These are phyloP conservation scores for Larimichthys crocea DNA, from an alignment of 2,113 vertebrate genomes.

Conservation along the genomic window DNA sequence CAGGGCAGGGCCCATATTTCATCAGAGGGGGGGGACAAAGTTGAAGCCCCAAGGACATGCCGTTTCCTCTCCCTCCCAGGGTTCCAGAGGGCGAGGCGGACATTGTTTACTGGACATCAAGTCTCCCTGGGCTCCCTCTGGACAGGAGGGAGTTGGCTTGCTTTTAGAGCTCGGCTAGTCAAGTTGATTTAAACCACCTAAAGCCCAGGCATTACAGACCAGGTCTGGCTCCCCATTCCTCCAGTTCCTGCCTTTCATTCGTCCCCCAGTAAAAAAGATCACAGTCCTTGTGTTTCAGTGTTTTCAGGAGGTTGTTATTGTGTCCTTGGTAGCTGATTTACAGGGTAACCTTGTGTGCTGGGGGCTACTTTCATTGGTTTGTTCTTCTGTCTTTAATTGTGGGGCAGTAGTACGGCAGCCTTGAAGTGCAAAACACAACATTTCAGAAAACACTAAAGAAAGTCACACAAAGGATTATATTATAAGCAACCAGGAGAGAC, in stretches of 20 bases:
- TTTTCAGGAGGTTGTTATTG: constrained; percentile 74
- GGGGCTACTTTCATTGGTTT: constrained; percentile 61
- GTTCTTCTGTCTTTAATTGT: constrained; percentile 71
- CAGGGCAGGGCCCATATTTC: constrained; percentile 71
- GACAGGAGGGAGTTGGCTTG: constrained; percentile 56
- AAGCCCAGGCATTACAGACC: constrained; percentile 53
- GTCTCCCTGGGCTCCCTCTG: constrained; percentile 58
- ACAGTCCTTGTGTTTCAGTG: constrained; percentile 70
- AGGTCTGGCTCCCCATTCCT: constrained; percentile 58
- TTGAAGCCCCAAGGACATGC: constrained; percentile 75
- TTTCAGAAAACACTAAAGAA: constrained; percentile 1
- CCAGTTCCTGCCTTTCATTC: constrained; percentile 77
- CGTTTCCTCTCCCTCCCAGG: constrained; percentile 74
- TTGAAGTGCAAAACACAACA: constrained; percentile 33
- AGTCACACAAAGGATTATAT: neutral
- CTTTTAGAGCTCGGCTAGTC: constrained; percentile 68
- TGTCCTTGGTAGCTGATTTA: constrained; percentile 79
- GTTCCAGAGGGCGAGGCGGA: constrained; percentile 65
- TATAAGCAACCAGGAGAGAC: neutral
- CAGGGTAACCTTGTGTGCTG: constrained; percentile 63
- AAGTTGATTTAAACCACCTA: constrained; percentile 80
- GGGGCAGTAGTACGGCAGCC: constrained; percentile 9
- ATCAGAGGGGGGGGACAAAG: constrained; percentile 74
- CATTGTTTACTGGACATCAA: constrained; percentile 69
- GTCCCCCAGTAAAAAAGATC: constrained; percentile 77